These are phyloP conservation scores for Trididemnum nubilum DNA, from an alignment of 23 tunicate species.

Conservation along the genomic window DNA sequence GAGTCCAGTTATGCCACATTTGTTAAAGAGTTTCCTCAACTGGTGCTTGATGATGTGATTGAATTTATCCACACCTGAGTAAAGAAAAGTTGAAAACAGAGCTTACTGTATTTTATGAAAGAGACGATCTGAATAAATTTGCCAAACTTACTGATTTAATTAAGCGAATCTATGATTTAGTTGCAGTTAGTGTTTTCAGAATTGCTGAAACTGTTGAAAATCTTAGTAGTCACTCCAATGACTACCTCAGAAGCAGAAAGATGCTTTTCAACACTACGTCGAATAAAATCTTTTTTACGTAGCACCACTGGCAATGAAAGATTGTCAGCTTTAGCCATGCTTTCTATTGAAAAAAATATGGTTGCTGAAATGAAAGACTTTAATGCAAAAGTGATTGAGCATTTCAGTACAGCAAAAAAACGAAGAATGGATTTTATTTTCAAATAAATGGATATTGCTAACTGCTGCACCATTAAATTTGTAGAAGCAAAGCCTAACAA, in stretches of 20 bases:
- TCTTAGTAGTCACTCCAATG: slow-evolving; percentile 25
- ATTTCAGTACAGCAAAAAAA: neutral
- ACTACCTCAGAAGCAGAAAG: slow-evolving; percentile 27
- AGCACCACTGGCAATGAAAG: slow-evolving; percentile 9
- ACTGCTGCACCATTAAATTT: too few species aligned
- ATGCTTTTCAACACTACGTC: neutral
- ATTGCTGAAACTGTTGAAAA: slow-evolving; percentile 6
- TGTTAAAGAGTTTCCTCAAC: neutral
- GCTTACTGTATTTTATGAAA: neutral
- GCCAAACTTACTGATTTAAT: neutral
- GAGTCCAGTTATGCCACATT: neutral
- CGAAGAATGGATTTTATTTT: slow-evolving; percentile 15
- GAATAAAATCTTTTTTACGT: neutral
- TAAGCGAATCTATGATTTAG: neutral
- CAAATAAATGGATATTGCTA: too few species aligned
- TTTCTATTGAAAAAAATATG: neutral
- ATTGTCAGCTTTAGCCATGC: slow-evolving; percentile 18
- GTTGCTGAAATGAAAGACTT: slow-evolving; percentile 9
- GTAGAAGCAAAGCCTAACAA: too few species aligned
- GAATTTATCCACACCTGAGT: neutral
- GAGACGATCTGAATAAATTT: slow-evolving; percentile 17
- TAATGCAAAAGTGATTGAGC: slow-evolving; percentile 1
- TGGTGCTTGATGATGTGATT: neutral
- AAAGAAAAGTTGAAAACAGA: slow-evolving; percentile 17
- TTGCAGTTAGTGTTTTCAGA: neutral